Evolutionary conservation across 2,797 vertebrate genomes (phyloP).

Genomic region (Anolis apletophallus): DNA sequence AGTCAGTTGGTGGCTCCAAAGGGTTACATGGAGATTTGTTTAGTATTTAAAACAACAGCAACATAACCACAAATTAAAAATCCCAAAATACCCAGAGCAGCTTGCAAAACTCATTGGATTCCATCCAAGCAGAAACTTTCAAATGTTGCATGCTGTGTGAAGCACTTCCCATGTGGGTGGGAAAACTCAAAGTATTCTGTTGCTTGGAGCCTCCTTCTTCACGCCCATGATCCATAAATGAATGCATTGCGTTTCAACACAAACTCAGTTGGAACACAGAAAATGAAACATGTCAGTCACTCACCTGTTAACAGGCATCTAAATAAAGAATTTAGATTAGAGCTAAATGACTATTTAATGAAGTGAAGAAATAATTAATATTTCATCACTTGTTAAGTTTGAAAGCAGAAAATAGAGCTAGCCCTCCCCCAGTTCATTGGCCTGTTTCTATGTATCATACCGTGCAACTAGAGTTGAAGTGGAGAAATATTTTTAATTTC

Average conservation of each 20-base stretch:
- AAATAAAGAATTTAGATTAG: conserved; percentile 42
- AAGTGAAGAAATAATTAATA: conserved; percentile 43
- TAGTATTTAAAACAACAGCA: conserved; percentile 8
- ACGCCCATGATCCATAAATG: conserved; percentile 23
- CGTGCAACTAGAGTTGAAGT: not conserved
- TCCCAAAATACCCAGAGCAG: not conserved
- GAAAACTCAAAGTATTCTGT: conserved; percentile 41
- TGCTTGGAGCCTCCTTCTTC: conserved; percentile 35
- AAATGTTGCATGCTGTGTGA: not conserved
- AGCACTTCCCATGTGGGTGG: conserved; percentile 33
- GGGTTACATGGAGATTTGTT: conserved; percentile 16
- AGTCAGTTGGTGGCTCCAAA: conserved; percentile 14
- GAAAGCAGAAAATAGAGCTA: conserved; percentile 16
- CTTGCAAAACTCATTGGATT: conserved; percentile 26
- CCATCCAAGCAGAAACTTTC: conserved; percentile 34
- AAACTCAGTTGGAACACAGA: conserved; percentile 16
- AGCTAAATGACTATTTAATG: conserved; percentile 43
- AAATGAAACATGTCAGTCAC: conserved; percentile 46
- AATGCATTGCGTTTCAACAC: conserved; percentile 33
- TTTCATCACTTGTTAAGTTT: conserved; percentile 23
- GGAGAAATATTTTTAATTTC: not conserved
- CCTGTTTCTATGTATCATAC: not conserved
- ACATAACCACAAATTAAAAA: conserved; percentile 36
- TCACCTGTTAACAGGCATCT: conserved; percentile 44
- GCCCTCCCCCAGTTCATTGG: not conserved